Conservation (phyloP, 2,113 vertebrate genomes). For the Cariama cristata region DNA sequence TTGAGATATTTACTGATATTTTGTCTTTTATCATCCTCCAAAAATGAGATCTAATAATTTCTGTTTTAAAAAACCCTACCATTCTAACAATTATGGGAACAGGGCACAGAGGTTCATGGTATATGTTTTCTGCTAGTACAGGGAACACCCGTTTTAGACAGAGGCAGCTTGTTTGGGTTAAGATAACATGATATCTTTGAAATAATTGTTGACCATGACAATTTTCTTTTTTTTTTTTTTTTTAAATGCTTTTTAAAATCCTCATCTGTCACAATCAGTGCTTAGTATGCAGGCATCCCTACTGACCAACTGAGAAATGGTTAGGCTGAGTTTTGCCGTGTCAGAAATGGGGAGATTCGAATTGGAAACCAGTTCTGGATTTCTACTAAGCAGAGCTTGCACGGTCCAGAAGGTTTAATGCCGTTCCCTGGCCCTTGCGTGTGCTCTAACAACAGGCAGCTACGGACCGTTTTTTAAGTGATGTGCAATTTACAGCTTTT, state of each 20-base stretch:
- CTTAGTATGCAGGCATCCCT: background rate
- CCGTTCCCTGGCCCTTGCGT: background rate
- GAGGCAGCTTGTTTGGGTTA: background rate
- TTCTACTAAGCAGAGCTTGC: background rate
- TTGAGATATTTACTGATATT: background rate
- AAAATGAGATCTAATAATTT: background rate
- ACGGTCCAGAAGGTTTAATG: background rate
- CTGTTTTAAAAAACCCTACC: background rate
- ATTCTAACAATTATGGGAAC: background rate
- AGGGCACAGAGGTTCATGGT: background rate
- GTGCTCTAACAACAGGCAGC: background rate
- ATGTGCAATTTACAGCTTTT: background rate
- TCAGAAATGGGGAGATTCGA: background rate
- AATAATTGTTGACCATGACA: background rate
- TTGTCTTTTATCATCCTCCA: background rate
- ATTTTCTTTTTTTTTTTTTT: accelerated
- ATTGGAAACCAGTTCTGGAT: background rate
- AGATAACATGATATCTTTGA: background rate
- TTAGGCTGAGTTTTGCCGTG: background rate
- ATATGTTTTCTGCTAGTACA: background rate
- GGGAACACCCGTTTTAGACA: background rate
- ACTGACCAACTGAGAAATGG: background rate
- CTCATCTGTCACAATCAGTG: background rate
- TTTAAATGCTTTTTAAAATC: background rate
- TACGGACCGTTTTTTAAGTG: background rate